A percentile compares a stretch with the other conserved stretches of the same genome.
phyloP scores from a whole-genome alignment of 1,140 invertebrate genomes.

The Hyphantria cunea region DNA sequence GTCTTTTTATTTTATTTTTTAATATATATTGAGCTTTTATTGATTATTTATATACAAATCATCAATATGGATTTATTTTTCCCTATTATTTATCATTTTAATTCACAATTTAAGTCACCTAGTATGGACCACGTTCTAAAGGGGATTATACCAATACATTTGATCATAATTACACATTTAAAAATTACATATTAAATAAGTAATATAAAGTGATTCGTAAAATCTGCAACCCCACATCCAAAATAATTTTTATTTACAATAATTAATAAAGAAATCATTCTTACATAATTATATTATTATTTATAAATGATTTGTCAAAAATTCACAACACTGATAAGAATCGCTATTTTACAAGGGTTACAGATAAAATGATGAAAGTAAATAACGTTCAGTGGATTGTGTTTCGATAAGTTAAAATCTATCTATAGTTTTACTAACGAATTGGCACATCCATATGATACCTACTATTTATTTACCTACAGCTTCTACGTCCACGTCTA shows the following conservation, averaged over 20 bases:
- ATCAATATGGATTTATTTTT: slow-evolving; percentile 40
- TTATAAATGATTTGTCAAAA: slow-evolving; percentile 38
- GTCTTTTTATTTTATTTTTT: slow-evolving; percentile 72
- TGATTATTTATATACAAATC: slow-evolving; percentile 69
- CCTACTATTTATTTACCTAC: slow-evolving; percentile 28
- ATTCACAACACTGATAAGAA: slow-evolving; percentile 56
- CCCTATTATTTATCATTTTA: slow-evolving; percentile 68
- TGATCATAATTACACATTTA: slow-evolving; percentile 30
- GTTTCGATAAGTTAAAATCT: slow-evolving; percentile 34
- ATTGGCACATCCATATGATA: slow-evolving; percentile 44
- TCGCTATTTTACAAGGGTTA: slow-evolving; percentile 39
- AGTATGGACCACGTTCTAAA: slow-evolving; percentile 78
- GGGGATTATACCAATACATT: slow-evolving; percentile 41
- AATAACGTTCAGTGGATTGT: slow-evolving; percentile 33
- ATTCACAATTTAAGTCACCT: slow-evolving; percentile 77
- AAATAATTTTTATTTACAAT: slow-evolving; percentile 21
- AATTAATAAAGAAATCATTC: slow-evolving; percentile 20
- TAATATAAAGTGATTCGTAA: slow-evolving; percentile 29
- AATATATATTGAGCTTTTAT: slow-evolving; percentile 77
- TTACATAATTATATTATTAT: slow-evolving; percentile 21
- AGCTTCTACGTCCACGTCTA: slow-evolving; percentile 44
- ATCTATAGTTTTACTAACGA: slow-evolving; percentile 35
- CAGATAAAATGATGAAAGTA: slow-evolving; percentile 32
- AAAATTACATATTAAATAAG: slow-evolving; percentile 16
- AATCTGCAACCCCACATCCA: slow-evolving; percentile 39